Percentiles rank a stretch among this genome's conserved stretches.
These are phyloP conservation scores for Alentia gelatinosa DNA, from an alignment of 2,888 invertebrate genomes.

Conservation along the genomic window DNA sequence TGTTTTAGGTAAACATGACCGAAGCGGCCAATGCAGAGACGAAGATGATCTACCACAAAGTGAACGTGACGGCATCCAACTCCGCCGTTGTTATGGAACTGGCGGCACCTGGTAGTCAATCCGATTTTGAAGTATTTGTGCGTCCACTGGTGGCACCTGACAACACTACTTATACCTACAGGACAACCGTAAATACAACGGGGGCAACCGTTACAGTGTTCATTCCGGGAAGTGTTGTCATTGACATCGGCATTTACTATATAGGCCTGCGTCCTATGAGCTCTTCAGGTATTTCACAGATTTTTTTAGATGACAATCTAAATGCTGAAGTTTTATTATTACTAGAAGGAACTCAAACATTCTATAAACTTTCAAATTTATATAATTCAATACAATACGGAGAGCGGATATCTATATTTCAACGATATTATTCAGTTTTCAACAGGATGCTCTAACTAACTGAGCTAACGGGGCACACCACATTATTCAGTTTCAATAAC, in stretches of 20 bases:
- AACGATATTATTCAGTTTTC: too few species aligned
- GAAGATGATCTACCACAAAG: background rate
- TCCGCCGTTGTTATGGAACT: background rate
- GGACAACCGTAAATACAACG: background rate
- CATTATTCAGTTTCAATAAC: too few species aligned
- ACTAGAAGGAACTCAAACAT: too few species aligned
- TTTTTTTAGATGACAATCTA: too few species aligned
- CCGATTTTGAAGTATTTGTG: background rate
- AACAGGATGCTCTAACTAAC: too few species aligned
- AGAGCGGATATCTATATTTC: too few species aligned
- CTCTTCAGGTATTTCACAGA: too few species aligned
- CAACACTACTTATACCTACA: background rate
- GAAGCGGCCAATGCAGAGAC: background rate
- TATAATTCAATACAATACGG: too few species aligned
- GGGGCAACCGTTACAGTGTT: background rate
- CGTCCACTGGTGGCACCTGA: background rate
- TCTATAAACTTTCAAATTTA: too few species aligned
- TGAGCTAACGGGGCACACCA: too few species aligned
- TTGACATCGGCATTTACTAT: background rate
- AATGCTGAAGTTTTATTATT: too few species aligned
- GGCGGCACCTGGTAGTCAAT: background rate
- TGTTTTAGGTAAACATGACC: background rate
- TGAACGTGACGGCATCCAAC: background rate
- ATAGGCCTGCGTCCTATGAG: background rate
- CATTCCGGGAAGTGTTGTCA: background rate